These are phyloP conservation scores for Scaptomyza parva DNA, from an alignment of 2,888 invertebrate species.

Conservation along the genomic window DNA sequence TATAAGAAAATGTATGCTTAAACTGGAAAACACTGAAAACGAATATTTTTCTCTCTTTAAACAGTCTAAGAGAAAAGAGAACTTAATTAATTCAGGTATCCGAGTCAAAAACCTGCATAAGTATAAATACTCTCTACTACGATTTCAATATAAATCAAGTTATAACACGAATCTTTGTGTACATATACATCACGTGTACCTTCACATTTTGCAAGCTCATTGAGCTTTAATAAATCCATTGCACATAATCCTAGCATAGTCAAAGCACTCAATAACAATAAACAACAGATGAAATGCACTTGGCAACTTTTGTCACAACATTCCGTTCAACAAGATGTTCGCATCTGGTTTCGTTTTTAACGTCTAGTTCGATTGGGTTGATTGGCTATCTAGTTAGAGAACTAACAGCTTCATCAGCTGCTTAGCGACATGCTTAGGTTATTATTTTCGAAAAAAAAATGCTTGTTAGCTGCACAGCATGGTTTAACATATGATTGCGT, in stretches of 20 bases:
- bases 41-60: too few species aligned
- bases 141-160: too few species aligned
- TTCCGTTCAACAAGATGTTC: conserved; percentile 9
- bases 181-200: conserved; percentile 15
- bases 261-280: not conserved
- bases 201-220: conserved; percentile 8
- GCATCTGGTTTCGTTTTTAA: conserved; percentile 50
- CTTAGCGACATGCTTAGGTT: conserved; percentile 31
- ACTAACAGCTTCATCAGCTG: conserved; percentile 8
- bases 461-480: conserved; percentile 28
- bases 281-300: conserved; percentile 5
- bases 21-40: too few species aligned
- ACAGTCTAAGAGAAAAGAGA: too few species aligned
- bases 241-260: conserved; percentile 7
- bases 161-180: too few species aligned
- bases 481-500: conserved; percentile 26
- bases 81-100: too few species aligned
- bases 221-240: conserved; percentile 22
- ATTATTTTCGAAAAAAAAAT: conserved; percentile 11
- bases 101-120: too few species aligned
- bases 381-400: conserved; percentile 15
- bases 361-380: conserved; percentile 10
- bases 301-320: conserved; percentile 21
- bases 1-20: conserved; percentile 19
- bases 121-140: too few species aligned